Conservation (phyloP, 2,797 vertebrate genomes). For the Adrianichthys oophorus region DNA sequence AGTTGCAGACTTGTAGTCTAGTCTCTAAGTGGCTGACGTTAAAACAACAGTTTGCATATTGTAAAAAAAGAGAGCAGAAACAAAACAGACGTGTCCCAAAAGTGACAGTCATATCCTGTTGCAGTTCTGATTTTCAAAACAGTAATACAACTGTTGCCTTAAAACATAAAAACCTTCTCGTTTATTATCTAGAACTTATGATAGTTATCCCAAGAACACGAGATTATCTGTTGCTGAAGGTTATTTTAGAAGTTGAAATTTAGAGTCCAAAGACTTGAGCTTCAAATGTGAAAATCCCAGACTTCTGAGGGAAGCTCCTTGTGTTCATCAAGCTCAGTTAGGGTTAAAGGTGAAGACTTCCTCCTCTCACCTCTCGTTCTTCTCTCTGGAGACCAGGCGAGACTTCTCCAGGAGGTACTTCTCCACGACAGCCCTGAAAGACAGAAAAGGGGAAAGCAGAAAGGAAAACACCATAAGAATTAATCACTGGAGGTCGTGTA, state of each 20-base stretch:
- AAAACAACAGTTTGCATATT: constrained; percentile 18
- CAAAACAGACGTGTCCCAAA: not conserved
- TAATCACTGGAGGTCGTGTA: constrained; percentile 54
- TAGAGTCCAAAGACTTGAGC: constrained; percentile 1
- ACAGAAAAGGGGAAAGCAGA: constrained; percentile 1
- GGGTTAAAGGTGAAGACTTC: constrained; percentile 30
- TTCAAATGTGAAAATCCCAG: constrained; percentile 35
- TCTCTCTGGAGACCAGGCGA: constrained; percentile 94
- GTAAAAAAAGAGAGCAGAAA: not conserved
- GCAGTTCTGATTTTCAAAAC: not conserved
- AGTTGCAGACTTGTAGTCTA: constrained; percentile 17
- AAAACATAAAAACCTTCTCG: no score
- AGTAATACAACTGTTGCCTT: no score
- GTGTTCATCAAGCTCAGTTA: constrained; percentile 41
- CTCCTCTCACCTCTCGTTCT: constrained; percentile 92
- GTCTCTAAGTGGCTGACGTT: not conserved
- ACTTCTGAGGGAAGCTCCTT: constrained; percentile 8
- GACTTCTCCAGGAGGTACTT: constrained; percentile 99
- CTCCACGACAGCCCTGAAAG: constrained; percentile 91
- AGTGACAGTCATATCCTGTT: constrained; percentile 3
- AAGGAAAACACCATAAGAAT: constrained; percentile 38
- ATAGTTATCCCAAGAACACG: no score
- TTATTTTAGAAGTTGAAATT: no score
- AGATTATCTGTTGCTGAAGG: no score
- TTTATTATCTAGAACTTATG: no score